phyloP scores from a whole-genome alignment of 1,140 invertebrate species.

The Ganaspis sp. region DNA sequence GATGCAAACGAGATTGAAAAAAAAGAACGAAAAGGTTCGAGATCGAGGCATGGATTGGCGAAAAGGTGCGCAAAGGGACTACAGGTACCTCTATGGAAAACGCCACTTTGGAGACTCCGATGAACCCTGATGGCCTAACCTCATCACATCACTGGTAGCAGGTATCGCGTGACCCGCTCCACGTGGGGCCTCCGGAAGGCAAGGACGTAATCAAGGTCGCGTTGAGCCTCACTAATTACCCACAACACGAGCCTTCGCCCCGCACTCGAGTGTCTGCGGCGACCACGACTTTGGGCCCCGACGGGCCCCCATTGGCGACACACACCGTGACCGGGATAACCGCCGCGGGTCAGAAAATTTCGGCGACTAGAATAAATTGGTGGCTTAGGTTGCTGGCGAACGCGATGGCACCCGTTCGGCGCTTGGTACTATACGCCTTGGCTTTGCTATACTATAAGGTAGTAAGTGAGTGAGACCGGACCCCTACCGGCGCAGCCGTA shows the following conservation, averaged over 20 bases:
- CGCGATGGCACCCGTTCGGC: conserved; percentile 64
- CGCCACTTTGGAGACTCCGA: not conserved
- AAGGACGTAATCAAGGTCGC: conserved; percentile 31
- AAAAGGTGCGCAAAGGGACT: not conserved
- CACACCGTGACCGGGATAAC: conserved; percentile 3
- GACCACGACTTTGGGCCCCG: not conserved
- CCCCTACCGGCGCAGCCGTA: conserved; percentile 83
- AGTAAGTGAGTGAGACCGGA: conserved; percentile 70
- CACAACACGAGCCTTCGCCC: conserved; percentile 1
- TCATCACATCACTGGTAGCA: conserved; percentile 19
- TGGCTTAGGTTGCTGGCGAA: conserved; percentile 57
- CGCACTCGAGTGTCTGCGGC: conserved; percentile 14
- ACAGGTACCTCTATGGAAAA: conserved; percentile 10
- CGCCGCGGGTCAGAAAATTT: conserved; percentile 41
- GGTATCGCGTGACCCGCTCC: conserved; percentile 25
- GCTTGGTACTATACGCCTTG: conserved; percentile 73
- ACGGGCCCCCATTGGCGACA: not conserved
- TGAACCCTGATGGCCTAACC: not conserved
- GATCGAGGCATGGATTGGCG: too few species aligned
- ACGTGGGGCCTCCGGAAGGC: conserved; percentile 18
- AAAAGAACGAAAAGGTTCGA: too few species aligned
- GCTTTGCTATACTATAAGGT: conserved; percentile 75
- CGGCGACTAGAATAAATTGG: conserved; percentile 47
- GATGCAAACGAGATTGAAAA: too few species aligned
- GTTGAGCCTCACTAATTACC: conserved; percentile 5